Percentiles rank a stretch among this genome's conserved stretches.
Conservation (phyloP, 2,797 vertebrate species). For the Falco concolor region DNA sequence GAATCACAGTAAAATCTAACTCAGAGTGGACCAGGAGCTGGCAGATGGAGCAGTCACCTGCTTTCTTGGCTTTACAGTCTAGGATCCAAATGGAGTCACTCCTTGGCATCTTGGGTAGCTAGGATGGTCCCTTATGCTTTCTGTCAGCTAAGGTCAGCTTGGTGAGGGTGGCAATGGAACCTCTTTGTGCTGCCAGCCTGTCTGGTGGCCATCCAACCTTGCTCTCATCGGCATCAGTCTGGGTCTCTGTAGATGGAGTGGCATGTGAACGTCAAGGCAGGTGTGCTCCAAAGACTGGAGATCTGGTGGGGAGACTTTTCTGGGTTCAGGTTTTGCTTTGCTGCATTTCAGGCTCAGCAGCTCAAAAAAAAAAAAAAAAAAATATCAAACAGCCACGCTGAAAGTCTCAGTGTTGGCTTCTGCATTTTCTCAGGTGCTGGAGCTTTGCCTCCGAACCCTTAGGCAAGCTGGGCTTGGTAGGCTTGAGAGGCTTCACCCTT, state of each 20-base stretch:
- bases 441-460: not conserved
- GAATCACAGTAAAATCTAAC: not conserved
- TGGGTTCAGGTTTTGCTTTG: not conserved
- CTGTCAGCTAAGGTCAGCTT: not conserved
- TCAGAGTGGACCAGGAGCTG: not conserved
- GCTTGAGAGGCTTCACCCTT: not conserved
- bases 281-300: not conserved
- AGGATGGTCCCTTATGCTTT: not conserved
- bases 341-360: not conserved
- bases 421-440: not conserved
- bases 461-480: not conserved
- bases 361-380: not conserved
- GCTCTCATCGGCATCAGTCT: not conserved
- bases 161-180: not conserved
- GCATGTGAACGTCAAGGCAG: not conserved
- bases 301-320: not conserved
- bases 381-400: fast-evolving
- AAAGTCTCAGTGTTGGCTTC: not conserved
- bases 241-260: not conserved
- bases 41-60: not conserved
- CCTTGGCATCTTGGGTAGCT: not conserved
- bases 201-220: not conserved
- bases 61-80: not conserved
- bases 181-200: not conserved
- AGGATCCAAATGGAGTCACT: not conserved